Conservation (phyloP, 2,113 vertebrate species). For the Myotis davidii region DNA sequence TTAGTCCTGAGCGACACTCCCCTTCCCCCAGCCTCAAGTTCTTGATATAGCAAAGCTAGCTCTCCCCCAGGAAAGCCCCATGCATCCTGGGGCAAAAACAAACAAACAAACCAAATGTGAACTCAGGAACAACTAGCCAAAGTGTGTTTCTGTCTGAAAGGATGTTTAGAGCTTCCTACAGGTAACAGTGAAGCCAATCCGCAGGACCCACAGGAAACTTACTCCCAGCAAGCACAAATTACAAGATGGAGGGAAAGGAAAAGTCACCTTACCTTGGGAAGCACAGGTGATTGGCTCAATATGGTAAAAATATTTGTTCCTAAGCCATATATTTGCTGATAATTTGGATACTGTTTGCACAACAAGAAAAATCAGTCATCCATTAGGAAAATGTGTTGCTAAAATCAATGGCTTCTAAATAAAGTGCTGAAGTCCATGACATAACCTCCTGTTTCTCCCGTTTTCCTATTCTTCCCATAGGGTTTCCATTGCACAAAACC, state of each 20-base stretch:
- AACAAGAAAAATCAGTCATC: constrained; percentile 29
- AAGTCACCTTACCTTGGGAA: neutral
- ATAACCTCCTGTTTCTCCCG: neutral
- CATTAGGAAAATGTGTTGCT: neutral
- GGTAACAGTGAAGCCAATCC: neutral
- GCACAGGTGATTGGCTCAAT: neutral
- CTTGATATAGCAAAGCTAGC: neutral
- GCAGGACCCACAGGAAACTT: neutral
- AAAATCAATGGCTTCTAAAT: constrained; percentile 29
- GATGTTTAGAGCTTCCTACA: neutral
- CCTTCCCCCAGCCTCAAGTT: accelerated
- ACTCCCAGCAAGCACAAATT: neutral
- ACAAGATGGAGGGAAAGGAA: neutral
- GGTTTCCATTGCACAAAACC: neutral
- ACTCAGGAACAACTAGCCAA: neutral
- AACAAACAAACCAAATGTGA: neutral
- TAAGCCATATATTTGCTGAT: constrained; percentile 17
- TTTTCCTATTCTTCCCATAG: neutral
- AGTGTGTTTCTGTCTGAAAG: constrained; percentile 5
- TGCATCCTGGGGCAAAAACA: neutral
- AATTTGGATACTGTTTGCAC: neutral
- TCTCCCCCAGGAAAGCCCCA: neutral
- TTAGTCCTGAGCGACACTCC: neutral
- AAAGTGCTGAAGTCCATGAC: neutral
- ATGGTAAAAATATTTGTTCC: neutral